Conservation (phyloP, 2,888 invertebrate genomes). For the Sisyra nigra region DNA sequence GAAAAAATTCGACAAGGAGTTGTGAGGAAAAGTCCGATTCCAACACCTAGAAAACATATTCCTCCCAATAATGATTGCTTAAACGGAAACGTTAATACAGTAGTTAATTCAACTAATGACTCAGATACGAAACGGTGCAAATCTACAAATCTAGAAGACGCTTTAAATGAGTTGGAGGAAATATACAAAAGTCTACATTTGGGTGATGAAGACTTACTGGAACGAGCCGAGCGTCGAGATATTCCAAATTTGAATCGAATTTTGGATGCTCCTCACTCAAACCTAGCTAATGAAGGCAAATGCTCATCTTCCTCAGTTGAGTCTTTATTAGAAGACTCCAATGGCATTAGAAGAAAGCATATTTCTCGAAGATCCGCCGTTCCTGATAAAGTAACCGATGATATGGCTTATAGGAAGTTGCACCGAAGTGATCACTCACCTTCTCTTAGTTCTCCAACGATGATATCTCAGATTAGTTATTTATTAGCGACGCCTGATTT, state of each 20-base stretch:
- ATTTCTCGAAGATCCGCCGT: constrained; percentile 27
- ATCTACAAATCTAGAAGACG: constrained; percentile 72
- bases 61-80: constrained; percentile 14
- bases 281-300: constrained; percentile 24
- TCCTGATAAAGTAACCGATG: constrained; percentile 54
- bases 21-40: constrained; percentile 15
- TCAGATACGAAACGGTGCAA: constrained; percentile 38
- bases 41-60: constrained; percentile 13
- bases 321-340: constrained; percentile 5
- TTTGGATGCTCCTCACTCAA: constrained; percentile 21
- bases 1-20: constrained; percentile 30
- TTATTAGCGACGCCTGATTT: constrained; percentile 52
- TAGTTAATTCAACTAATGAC: constrained; percentile 28
- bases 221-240: constrained; percentile 61
- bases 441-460: constrained; percentile 23
- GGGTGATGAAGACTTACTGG: constrained; percentile 66
- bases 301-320: constrained; percentile 6
- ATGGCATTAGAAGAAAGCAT: constrained; percentile 21
- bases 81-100: constrained; percentile 21
- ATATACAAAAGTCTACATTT: constrained; percentile 78
- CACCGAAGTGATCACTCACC: constrained; percentile 39
- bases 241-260: constrained; percentile 22
- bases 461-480: constrained; percentile 43
- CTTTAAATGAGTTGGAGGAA: constrained; percentile 77
- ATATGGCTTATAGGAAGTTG: constrained; percentile 65